Base-by-base conservation (phyloP, 1,140 invertebrate genomes). In the Pogonognathellus flavescens region DNA sequence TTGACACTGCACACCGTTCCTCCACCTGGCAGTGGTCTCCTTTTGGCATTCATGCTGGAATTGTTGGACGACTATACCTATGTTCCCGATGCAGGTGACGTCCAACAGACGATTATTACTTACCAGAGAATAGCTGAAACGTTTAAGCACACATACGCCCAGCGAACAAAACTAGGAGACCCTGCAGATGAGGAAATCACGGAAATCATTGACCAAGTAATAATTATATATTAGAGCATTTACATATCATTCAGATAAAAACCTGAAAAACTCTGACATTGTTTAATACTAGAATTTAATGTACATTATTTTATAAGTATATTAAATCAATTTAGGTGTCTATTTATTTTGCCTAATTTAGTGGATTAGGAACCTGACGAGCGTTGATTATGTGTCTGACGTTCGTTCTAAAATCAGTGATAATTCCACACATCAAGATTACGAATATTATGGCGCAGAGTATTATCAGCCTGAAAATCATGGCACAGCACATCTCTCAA, bases 131-230 rank as follows among this genome's bases (percentile, higher is more conserved):
- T 98, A 49, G 92, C 95, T 16, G 98, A 99, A 91, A 93, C 97
- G 0, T 95, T 97, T 87, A 99, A 99, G 90, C 97, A 96, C 91
- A 96, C 95, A 0, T 99, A 95, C 90, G 97, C 97, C 0, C 93
- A 93, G 80, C 92, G 97, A 85, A 95, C 94, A 7, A 92, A 94
- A 89, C 90, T 99, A n/a, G 97, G 95, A 0, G 98, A 99, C 92
- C 92, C 92, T 18, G 97, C 94, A 91, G 85, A 85, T 99, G 99
- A 90, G 18, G 49, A 91, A 96, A 95, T 91, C 0, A 57, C 4
- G 13, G 57, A 59, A 0, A 80, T 41, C 25, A 62, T 87, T 18
- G 31, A 85, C 16, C 57, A 86, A 20, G 41, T 86, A 53, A 70
- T 41, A 31, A 13, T 13, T 70, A 57, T 14, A 57, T 57, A 57